Evolutionary conservation across 2,888 invertebrate species (phyloP), one percentile per base, ranked within the genome.

Genomic region (Eupithecia tripunctaria): DNA sequence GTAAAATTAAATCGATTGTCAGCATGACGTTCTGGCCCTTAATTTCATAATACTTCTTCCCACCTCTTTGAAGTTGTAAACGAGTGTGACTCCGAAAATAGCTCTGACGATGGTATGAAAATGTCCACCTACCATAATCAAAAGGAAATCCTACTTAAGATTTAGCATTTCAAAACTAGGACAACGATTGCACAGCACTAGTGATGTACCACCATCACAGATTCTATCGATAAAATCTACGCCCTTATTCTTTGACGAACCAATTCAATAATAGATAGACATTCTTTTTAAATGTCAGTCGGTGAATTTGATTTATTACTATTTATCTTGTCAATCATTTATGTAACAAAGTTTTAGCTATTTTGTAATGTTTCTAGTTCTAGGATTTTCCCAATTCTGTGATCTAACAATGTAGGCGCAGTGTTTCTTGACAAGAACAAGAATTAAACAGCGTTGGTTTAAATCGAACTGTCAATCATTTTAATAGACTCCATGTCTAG

Each of bases 131-230:
- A 68, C 70, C 73, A 51, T 74, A 71, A 75, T 76, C 72, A 62
- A 73, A 73, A 84, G 82, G 82, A 83, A 82, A 84, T 84, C 81
- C 82, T 82, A 76, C 78, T 82, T 80, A 80, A 70, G 70, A 70
- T 69, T 76, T 76, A 78, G 76, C 70, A 79, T 84, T 82, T 76
- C 82, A 79, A 82, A 83, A 85, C 76, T 78, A 78, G 80, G 73
- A 72, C 81, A 76, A 68, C 78, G 77, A 79, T 69, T 75, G 76
- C 72, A 73, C 81, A 82, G 78, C 79, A 73, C 76, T 82, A 85
- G 84, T 81, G 85, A 84, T 83, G 86, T 79, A 68, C 80, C 73
- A 75, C 67, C 70, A 36, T 76, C 67, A 59, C 29, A 67, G 70
- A 75, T 74, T 41, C n/a, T 76, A 80, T 79, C 73, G 75, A 75